Evolutionary conservation across 2,888 invertebrate genomes (phyloP), one percentile per base, ranked within the genome.

Genomic region (Galeruca laticollis): DNA sequence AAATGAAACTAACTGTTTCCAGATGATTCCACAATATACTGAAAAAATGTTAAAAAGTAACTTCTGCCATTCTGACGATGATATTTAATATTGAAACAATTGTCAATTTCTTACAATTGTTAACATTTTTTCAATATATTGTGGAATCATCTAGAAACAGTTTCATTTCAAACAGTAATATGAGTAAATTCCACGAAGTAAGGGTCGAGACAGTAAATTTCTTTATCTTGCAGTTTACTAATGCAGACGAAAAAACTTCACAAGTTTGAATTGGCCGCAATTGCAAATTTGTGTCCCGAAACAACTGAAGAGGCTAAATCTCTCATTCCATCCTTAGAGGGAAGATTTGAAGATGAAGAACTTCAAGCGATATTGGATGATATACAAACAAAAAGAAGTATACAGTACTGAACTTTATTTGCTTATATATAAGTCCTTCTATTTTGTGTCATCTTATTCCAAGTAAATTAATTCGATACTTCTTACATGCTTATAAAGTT

Each of bases 231-330:
- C 86, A 97, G 97, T 85, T 89, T 97, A 69, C 86, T 98, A 61
- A 94, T 94, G 88, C 94, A 96, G 82, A 71, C 71, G 1, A 98
- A 98, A 83, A 98, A 97, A 82, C 87, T 98, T 13, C 99, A 99
- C 86, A 99, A 99, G 87, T 99, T 98, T 87, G 99, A 99, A 86
- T 88, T 99, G 69, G 99, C 99, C 0, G 96, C 98, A 13, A 88
- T 99, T 76, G 98, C 98, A 1, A 99, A 99, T 87, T 87, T 99
- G n/a, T 99, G 99, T 81, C 99, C 99, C 0, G 99, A 99, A 87
- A 97, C 95, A 49, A 94, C 98, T 0, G 99, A 99, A 83, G 99
- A 99, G 87, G 98, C 99, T 0, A 99, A 99, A 87, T 95, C 98
- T 18, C 87, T 99, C 11, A 97, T 99, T 82, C 99, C 98, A 70